A percentile compares a stretch with the other conserved stretches of the same genome.
phyloP scores from a whole-genome alignment of 1,140 invertebrate species.

The Rhagoletis zephyria region DNA sequence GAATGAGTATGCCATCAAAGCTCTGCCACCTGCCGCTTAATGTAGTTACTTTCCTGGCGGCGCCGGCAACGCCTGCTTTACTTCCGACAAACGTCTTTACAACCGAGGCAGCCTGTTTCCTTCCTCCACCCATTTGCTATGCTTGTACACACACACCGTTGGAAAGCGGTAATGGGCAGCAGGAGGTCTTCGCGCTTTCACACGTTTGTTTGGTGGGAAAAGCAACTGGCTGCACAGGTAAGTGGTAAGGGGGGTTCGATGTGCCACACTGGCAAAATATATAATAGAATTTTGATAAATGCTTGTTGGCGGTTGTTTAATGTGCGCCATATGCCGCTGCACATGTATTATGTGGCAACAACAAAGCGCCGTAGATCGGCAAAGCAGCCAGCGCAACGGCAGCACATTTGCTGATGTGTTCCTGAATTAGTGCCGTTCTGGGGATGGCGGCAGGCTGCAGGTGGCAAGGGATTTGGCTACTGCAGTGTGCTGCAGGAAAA shows the following conservation, averaged over 20 bases:
- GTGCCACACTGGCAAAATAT: conserved; percentile 28
- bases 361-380: not conserved
- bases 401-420: conserved; percentile 7
- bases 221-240: conserved; percentile 1
- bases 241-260: conserved; percentile 8
- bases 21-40: conserved; percentile 48
- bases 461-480: not conserved
- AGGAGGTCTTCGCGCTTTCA: not conserved
- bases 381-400: not conserved
- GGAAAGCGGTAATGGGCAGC: not conserved
- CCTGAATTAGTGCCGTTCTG: not conserved
- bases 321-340: conserved; percentile 28
- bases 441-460: not conserved
- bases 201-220: not conserved
- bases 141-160: not conserved
- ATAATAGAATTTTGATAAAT: conserved; percentile 50
- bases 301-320: conserved; percentile 52
- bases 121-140: not conserved
- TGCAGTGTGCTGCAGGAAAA: not conserved
- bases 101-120: not conserved
- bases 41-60: conserved; percentile 50
- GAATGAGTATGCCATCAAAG: conserved; percentile 1
- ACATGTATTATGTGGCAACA: not conserved
- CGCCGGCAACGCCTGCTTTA: conserved; percentile 20
- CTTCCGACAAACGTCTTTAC: conserved; percentile 33